Base-by-base conservation (phyloP, 1,140 invertebrate genomes). In the Mizuhopecten yessoensis region DNA sequence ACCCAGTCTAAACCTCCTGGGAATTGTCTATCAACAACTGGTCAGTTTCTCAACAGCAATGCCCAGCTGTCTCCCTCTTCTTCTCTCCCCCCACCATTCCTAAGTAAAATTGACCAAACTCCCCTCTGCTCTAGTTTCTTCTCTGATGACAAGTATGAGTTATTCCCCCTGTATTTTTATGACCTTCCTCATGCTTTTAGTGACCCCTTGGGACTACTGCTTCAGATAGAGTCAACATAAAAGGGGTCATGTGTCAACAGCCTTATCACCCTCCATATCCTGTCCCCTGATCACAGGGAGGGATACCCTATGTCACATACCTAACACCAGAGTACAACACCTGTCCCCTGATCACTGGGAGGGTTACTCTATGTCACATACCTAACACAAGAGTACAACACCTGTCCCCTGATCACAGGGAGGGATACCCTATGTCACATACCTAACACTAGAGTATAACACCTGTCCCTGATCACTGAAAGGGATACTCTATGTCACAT, bases 211-310 rank as follows among this genome's bases (percentile, higher is more conserved):
- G 57, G 57, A 75, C 29, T n/a, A 75, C 57, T 29, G 36, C 36
- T 39, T 7, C 36, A 39, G 36, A 13, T 13, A 7, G 42, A 75
- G n/a, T n/a, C 17, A 75, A 75, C 57, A 75, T 75, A 75, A 75
- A 75, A 75, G 57, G 57, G 57, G 57, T 29, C 29, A 17, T 75
- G 57, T 75, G 57, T 75, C 57, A 75, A 75, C 57, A 75, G n/a
- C 29, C 57, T 75, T 75, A 75, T 75, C 57, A 75, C 29, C 23
- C 11, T 75, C n/a, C 1, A 75, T 75, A 75, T 75, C 57, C 57
- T 75, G 57, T 75, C 57, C n/a, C 57, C 57, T 29, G n/a, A 75
- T 17, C 57, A 75, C 57, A 29, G 57, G 57, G 57, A 29, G 57
- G 57, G 57, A 75, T 29, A 13, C 57, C 11, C 1, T 49, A 49